Percentiles rank a stretch among this genome's conserved stretches.
Evolutionary conservation across 2,888 invertebrate species (phyloP).

Genomic region (Callyntrura sp.): DNA sequence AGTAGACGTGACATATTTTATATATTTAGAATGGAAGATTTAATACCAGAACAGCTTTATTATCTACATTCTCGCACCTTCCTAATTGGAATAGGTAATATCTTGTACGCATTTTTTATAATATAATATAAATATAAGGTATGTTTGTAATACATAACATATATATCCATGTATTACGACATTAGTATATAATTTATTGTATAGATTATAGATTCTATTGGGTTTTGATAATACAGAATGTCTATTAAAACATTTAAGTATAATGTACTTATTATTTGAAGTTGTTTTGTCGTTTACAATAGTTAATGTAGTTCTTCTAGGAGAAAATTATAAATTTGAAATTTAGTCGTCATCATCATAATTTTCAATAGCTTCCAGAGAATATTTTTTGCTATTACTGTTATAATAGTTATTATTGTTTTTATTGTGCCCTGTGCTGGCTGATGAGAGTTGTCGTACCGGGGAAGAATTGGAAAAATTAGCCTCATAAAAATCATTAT

Average conservation of each 20-base stretch:
- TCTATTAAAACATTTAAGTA: background rate
- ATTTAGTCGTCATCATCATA: conserved; percentile 41
- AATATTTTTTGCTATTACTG: conserved; percentile 45
- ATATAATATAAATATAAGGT: no score
- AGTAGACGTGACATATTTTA: background rate
- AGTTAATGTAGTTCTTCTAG: background rate
- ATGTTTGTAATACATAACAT: no score
- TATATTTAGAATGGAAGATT: conserved; percentile 55
- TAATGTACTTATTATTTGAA: conserved; percentile 18
- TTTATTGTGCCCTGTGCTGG: conserved; percentile 67
- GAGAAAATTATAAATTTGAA: background rate
- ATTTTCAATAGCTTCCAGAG: conserved; percentile 16
- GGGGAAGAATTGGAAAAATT: conserved; percentile 1
- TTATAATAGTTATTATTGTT: conserved; percentile 52
- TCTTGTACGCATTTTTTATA: conserved; percentile 21
- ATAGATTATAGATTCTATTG: background rate
- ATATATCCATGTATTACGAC: no score
- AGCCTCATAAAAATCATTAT: conserved; percentile 15
- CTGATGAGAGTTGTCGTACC: conserved; percentile 49
- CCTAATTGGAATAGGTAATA: no score
- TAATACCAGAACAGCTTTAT: conserved; percentile 23
- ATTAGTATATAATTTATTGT: background rate
- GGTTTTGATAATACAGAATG: background rate
- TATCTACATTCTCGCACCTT: background rate
- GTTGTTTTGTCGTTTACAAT: background rate